A percentile compares a stretch with the other conserved stretches of the same genome.
phyloP scores from a whole-genome alignment of 2,797 vertebrate genomes.

The Buphagus erythrorhynchus region DNA sequence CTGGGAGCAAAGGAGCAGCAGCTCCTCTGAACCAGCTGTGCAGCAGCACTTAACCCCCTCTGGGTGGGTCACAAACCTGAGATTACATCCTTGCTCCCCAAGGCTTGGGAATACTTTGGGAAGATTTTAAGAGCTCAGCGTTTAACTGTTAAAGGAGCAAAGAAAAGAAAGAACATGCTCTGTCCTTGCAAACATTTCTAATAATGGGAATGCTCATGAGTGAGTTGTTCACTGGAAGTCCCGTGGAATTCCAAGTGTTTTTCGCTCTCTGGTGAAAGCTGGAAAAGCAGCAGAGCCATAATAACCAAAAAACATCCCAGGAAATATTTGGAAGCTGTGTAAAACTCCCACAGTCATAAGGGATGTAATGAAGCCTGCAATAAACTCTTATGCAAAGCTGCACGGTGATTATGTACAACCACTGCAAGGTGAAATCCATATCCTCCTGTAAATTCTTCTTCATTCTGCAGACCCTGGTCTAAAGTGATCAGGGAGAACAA shows the following conservation, averaged over 20 bases:
- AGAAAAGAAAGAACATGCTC: neutral
- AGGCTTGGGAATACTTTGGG: neutral
- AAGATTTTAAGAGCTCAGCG: neutral
- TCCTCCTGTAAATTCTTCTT: neutral
- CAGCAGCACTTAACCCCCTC: constrained; percentile 6
- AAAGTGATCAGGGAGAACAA: neutral
- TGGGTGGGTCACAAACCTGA: constrained; percentile 24
- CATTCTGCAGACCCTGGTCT: neutral
- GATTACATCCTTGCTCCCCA: neutral
- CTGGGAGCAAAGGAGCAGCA: constrained; percentile 37
- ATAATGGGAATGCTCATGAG: neutral
- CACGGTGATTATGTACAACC: neutral
- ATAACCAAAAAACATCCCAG: neutral
- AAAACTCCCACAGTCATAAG: neutral
- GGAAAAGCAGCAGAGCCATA: neutral
- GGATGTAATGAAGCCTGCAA: neutral
- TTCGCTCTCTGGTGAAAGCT: neutral
- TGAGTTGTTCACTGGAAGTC: neutral
- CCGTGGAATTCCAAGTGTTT: neutral
- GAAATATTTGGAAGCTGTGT: neutral
- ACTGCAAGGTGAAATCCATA: neutral
- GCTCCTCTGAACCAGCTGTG: neutral
- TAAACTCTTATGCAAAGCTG: neutral
- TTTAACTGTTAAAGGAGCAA: neutral
- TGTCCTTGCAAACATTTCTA: neutral